Percentiles rank a stretch among this genome's conserved stretches.
Evolutionary conservation across 2,797 vertebrate genomes (phyloP).

Genomic region (Erethizon dorsatum): DNA sequence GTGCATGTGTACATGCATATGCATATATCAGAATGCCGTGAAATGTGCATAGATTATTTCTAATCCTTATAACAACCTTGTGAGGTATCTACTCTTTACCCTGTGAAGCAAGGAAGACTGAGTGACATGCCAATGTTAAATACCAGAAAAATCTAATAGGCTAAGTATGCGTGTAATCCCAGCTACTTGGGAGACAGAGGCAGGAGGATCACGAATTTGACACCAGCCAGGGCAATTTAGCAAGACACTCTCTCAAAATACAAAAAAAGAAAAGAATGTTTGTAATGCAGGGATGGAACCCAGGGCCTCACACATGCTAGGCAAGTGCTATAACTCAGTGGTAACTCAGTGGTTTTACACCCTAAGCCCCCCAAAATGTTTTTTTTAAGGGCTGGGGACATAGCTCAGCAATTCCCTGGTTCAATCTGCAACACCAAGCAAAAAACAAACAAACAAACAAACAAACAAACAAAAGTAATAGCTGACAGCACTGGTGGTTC

Average conservation of each 20-base stretch:
- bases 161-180: background rate
- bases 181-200: background rate
- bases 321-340: background rate
- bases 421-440: background rate
- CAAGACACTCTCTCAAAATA: background rate
- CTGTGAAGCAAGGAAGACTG: conserved; percentile 51
- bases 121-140: conserved; percentile 33
- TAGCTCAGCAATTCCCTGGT: background rate
- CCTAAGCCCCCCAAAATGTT: background rate
- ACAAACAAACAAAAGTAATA: background rate
- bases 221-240: background rate
- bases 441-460: background rate
- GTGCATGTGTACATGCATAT: background rate
- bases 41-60: conserved; percentile 48
- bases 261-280: background rate
- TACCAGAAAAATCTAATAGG: background rate
- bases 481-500: conserved; percentile 4
- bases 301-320: background rate
- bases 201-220: background rate
- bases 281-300: background rate
- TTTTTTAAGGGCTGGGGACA: background rate
- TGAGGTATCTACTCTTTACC: conserved; percentile 56
- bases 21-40: conserved; percentile 45
- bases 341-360: background rate
- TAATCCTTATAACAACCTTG: conserved; percentile 41